Evolutionary conservation across 2,888 invertebrate genomes (phyloP).

Genomic region (Polylopha cassiicola): DNA sequence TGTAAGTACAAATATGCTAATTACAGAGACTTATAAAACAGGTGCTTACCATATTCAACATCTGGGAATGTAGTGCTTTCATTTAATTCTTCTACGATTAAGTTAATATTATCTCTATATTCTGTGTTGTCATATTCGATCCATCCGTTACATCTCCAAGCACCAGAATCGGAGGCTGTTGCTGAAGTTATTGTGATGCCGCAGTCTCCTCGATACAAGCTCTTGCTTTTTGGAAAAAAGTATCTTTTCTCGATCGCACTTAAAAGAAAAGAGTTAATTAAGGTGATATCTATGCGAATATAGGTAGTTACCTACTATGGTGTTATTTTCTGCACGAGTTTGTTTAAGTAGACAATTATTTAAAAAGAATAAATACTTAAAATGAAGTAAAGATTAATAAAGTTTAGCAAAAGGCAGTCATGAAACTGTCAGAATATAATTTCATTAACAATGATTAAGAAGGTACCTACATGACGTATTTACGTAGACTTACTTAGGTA

Average conservation of each 20-base stretch:
- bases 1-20: too few species aligned
- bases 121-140: slow-evolving; percentile 5
- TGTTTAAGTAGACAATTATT: too few species aligned
- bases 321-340: too few species aligned
- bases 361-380: too few species aligned
- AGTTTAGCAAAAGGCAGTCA: neutral
- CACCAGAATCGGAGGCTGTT: slow-evolving; percentile 29
- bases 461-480: neutral
- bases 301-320: too few species aligned
- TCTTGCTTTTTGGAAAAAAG: slow-evolving; percentile 11
- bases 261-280: too few species aligned
- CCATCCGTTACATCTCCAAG: slow-evolving; percentile 31
- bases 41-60: too few species aligned
- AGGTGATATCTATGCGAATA: too few species aligned
- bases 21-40: too few species aligned
- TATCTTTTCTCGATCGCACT: slow-evolving; percentile 7
- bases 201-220: slow-evolving; percentile 32
- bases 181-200: slow-evolving; percentile 30
- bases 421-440: neutral
- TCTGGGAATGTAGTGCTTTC: neutral
- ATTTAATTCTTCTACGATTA: neutral
- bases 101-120: slow-evolving; percentile 4
- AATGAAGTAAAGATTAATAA: too few species aligned
- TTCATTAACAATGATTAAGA: neutral
- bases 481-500: too few species aligned